phyloP scores from a whole-genome alignment of 2,797 vertebrate species.

The Pelochelys cantorii region DNA sequence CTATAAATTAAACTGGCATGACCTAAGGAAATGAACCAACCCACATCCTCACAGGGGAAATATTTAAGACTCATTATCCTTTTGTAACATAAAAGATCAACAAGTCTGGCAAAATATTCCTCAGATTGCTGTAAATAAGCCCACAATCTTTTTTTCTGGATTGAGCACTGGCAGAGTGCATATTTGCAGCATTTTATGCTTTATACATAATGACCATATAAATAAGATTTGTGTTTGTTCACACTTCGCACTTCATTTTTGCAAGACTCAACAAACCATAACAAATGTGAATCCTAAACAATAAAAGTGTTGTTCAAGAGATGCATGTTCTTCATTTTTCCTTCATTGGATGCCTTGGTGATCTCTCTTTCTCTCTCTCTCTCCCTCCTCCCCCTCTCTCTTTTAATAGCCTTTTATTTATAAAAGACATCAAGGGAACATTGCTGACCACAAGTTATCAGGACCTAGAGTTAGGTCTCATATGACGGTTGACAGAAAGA shows the following conservation, averaged over 20 bases:
- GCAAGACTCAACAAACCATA: not conserved
- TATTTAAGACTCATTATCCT: not conserved
- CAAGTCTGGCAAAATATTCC: not conserved
- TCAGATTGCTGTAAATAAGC: not conserved
- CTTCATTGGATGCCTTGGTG: not conserved
- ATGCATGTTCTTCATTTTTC: not conserved
- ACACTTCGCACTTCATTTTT: slow-evolving; percentile 11
- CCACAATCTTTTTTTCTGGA: not conserved
- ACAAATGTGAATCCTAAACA: not conserved
- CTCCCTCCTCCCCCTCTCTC: too few relatives aligned
- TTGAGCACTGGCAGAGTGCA: not conserved
- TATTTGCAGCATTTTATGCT: not conserved
- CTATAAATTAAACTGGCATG: not conserved
- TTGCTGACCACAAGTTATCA: not conserved
- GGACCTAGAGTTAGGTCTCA: not conserved
- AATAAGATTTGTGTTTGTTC: not conserved
- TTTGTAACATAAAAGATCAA: not conserved
- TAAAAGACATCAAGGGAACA: not conserved
- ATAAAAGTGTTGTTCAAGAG: not conserved
- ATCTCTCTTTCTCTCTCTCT: not conserved
- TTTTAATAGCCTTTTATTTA: not conserved
- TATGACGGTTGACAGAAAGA: not conserved
- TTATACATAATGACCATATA: not conserved
- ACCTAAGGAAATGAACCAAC: not conserved
- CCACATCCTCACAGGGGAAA: not conserved